These are phyloP conservation scores for Bradypus variegatus DNA, from an alignment of 2,797 vertebrate species.

Conservation along the genomic window DNA sequence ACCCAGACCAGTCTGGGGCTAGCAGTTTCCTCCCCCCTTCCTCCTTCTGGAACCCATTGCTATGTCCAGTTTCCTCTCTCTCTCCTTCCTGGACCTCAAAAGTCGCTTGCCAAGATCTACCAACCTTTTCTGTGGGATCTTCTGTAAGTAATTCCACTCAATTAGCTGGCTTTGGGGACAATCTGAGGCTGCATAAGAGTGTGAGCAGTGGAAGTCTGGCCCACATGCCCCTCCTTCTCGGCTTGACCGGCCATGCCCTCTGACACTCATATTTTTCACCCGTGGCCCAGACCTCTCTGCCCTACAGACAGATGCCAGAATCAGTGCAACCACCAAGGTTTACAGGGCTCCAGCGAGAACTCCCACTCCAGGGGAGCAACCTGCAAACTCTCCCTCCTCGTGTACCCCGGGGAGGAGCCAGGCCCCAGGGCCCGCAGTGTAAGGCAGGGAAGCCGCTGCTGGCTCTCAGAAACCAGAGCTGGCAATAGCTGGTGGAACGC, in stretches of 20 bases:
- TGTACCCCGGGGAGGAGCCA: not conserved
- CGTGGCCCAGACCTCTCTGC: not conserved
- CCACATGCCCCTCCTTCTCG: not conserved
- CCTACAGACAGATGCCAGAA: not conserved
- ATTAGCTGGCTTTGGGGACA: not conserved
- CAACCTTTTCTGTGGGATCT: not conserved
- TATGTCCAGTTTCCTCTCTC: not conserved
- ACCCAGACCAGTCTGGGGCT: not conserved
- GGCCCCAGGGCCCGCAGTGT: not conserved
- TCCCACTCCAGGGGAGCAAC: not conserved
- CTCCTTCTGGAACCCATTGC: not conserved
- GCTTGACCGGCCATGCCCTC: not conserved
- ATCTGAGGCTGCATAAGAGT: not conserved
- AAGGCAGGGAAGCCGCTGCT: not conserved
- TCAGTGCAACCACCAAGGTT: not conserved
- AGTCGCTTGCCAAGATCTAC: not conserved
- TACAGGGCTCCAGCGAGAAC: not conserved
- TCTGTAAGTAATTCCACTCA: not conserved
- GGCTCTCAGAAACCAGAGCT: constrained; percentile 24
- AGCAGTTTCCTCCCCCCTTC: not conserved
- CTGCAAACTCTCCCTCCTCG: not conserved
- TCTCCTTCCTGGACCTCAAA: not conserved
- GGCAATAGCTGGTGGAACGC: not conserved
- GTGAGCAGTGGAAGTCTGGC: not conserved
- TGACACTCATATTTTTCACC: not conserved